Base-by-base conservation (phyloP, 2,888 invertebrate species). In the Syrphus vitripennis region DNA sequence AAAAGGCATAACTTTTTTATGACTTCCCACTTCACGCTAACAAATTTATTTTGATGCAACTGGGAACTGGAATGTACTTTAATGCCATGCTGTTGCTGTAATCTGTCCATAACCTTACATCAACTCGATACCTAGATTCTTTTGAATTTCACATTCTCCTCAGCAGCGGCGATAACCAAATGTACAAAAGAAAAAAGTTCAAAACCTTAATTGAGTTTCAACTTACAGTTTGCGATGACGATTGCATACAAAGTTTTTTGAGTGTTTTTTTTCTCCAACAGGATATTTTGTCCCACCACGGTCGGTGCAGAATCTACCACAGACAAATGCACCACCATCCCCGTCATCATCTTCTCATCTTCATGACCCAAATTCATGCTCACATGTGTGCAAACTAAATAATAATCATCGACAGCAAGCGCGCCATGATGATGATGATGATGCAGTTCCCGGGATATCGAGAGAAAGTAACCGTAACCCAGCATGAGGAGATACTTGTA, bases 201-300 rank as follows among this genome's bases (percentile, higher is more conserved):
- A 42, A n/a, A 59, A 45, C 57, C 29, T 34, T 70, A 81, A 81
- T 70, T 81, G 48, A 70, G 70, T 76, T 76, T 63, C 50, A 74
- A 71, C 65, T n/a, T 40, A 10, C 50, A 67, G 12, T 77, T 71
- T 50, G n/a, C n/a, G 65, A 65, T 72, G 77, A 77, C 77, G 82
- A 53, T 72, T 77, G 71, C 57, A 72, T 77, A 61, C 37, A 81
- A 76, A 81, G 69, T 76, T 70, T 70, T n/a, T n/a, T n/a, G n/a
- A n/a, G 40, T 16, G 6, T 53, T n/a, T 29, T 40, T 31, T 26
- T 57, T 7, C n/a, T 53, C 3, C 31, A 65, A 42, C 29, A 71
- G 61, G 57, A 76, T 63, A 79, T 24, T 10, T 34, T 24, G 16
- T n/a, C n/a, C 21, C 31, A 37, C 29, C 53, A 21, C 10, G 5